Conservation (phyloP, 2,113 vertebrate genomes). For the Tretioscincus oriximinensis region DNA sequence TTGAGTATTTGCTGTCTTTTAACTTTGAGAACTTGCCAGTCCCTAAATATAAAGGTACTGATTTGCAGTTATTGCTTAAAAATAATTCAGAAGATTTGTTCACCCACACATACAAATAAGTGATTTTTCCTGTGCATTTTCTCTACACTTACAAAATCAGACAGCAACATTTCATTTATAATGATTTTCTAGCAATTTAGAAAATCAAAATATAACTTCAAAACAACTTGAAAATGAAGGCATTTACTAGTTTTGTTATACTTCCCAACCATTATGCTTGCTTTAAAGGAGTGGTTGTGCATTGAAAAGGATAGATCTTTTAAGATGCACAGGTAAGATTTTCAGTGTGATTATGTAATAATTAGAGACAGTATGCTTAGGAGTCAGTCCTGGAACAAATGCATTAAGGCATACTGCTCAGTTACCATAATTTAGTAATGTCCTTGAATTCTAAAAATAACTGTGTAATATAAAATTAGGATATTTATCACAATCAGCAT, state of each 20-base stretch:
- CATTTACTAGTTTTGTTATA: neutral
- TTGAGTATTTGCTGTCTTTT: neutral
- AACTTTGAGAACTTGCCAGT: conserved; percentile 2
- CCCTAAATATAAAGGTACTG: neutral
- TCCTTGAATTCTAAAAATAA: conserved; percentile 1
- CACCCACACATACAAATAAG: neutral
- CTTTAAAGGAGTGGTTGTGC: neutral
- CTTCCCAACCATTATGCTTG: neutral
- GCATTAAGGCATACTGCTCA: neutral
- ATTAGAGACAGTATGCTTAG: neutral
- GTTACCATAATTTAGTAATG: neutral
- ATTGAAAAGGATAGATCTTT: neutral
- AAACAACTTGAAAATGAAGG: neutral
- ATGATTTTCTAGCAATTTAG: neutral
- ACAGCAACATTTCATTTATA: neutral
- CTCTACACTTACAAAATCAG: neutral
- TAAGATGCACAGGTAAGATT: neutral
- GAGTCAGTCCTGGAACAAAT: neutral
- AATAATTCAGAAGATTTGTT: neutral
- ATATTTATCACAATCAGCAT: neutral
- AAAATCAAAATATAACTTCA: neutral
- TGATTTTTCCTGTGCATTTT: too few relatives aligned
- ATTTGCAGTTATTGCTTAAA: neutral
- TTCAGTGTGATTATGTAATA: neutral
- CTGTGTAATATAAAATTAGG: conserved; percentile 2